These are phyloP conservation scores for Drosophila anomalata DNA, from an alignment of 2,888 invertebrate genomes.

Conservation along the genomic window DNA sequence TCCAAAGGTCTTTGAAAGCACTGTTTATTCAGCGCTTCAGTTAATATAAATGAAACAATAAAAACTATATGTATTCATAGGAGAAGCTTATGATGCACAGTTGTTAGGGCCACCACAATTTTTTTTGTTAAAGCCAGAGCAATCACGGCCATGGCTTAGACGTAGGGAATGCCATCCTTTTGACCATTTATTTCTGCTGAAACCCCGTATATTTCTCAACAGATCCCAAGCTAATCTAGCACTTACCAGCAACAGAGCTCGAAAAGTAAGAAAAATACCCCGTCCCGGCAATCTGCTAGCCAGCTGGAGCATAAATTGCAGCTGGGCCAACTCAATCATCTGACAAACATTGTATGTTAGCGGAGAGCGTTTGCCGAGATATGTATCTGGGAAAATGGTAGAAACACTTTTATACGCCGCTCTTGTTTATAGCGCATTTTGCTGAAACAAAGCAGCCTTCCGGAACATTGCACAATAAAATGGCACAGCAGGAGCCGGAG, in stretches of 20 bases:
- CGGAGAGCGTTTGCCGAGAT: conserved; percentile 12
- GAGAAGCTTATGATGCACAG: not conserved
- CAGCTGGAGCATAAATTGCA: conserved; percentile 43
- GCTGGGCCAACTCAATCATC: conserved; percentile 58
- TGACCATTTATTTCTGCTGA: conserved; percentile 24
- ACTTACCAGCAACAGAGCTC: conserved; percentile 27
- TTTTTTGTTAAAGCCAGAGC: not conserved
- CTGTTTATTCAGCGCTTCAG: not conserved
- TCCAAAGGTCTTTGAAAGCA: too few species aligned
- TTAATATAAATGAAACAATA: not conserved
- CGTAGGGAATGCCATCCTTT: conserved; percentile 2
- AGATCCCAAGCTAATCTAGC: conserved; percentile 30
- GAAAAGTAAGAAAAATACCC: conserved; percentile 28
- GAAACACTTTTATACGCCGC: conserved; percentile 53
- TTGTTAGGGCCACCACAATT: not conserved
- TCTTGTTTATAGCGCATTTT: conserved; percentile 66
- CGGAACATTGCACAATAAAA: conserved; percentile 78
- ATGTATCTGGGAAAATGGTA: conserved; percentile 29
- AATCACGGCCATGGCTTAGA: conserved; percentile 2
- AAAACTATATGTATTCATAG: not conserved
- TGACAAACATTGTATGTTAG: conserved; percentile 62
- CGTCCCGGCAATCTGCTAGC: conserved; percentile 14
- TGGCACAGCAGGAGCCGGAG: conserved; percentile 35
- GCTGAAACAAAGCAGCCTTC: conserved; percentile 75
- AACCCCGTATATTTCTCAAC: conserved; percentile 9